Conservation (phyloP, 2,888 invertebrate genomes). For the Nudaria mundana region DNA sequence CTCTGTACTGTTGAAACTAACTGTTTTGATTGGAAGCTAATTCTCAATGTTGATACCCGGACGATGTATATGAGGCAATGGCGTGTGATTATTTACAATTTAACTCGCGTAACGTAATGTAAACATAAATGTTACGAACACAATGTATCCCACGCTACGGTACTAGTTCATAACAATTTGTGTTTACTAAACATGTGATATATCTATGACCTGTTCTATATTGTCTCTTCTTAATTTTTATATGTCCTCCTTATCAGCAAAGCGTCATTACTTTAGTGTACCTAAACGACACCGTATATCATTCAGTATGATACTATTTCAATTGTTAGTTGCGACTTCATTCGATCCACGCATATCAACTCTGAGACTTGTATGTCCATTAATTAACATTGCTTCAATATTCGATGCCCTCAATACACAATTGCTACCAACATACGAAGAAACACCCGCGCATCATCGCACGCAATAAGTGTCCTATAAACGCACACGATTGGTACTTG, state of each 20-base stretch:
- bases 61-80: neutral
- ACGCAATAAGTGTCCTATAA: conserved; percentile 3
- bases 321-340: no score
- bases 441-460: conserved; percentile 11
- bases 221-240: no score
- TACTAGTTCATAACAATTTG: no score
- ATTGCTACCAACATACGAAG: conserved; percentile 13
- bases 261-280: no score
- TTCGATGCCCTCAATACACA: conserved; percentile 32
- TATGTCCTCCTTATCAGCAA: no score
- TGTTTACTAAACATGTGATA: no score
- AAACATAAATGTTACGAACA: conserved; percentile 5
- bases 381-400: conserved; percentile 25
- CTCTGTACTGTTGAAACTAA: no score
- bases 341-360: conserved; percentile 9
- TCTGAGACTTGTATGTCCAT: conserved; percentile 32
- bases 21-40: neutral
- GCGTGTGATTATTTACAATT: conserved; percentile 3
- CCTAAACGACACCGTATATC: no score
- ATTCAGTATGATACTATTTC: no score
- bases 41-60: neutral
- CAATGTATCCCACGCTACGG: conserved; percentile 5
- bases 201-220: no score
- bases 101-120: neutral
- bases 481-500: conserved; percentile 27